phyloP scores from a whole-genome alignment of 2,797 vertebrate species.

The Fundulus diaphanus region DNA sequence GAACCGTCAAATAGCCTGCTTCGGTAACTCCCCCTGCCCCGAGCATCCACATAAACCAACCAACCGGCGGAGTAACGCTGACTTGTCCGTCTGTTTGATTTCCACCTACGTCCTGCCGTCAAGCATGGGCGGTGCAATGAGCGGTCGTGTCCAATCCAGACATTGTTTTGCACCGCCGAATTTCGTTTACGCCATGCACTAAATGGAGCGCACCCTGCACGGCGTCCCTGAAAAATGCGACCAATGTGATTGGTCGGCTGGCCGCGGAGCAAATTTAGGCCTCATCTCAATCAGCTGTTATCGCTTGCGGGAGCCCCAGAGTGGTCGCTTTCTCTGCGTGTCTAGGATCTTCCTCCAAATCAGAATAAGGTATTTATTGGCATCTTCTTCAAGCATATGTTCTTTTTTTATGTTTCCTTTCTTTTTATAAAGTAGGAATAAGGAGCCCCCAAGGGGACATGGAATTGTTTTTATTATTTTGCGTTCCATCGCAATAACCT shows the following conservation, averaged over 20 bases:
- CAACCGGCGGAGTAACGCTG: not conserved
- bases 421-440: not conserved
- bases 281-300: constrained; percentile 58
- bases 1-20: not conserved
- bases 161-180: fast-evolving
- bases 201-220: constrained; percentile 25
- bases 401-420: not conserved
- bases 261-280: not conserved
- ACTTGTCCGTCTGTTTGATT: constrained; percentile 20
- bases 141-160: not conserved
- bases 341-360: not conserved
- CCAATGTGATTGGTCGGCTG: constrained; percentile 37
- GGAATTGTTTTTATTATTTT: no score
- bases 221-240: not conserved
- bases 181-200: fast-evolving
- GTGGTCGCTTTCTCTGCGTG: not conserved
- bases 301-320: not conserved
- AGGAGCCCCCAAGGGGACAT: no score
- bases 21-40: not conserved
- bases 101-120: fast-evolving
- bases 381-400: not conserved
- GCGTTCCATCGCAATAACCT: no score
- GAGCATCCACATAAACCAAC: not conserved
- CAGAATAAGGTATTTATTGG: not conserved
- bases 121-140: constrained; percentile 25